A percentile compares a stretch with the other conserved stretches of the same genome.
Evolutionary conservation across 2,888 invertebrate species (phyloP).

Genomic region (Megalurothrips usitatus): DNA sequence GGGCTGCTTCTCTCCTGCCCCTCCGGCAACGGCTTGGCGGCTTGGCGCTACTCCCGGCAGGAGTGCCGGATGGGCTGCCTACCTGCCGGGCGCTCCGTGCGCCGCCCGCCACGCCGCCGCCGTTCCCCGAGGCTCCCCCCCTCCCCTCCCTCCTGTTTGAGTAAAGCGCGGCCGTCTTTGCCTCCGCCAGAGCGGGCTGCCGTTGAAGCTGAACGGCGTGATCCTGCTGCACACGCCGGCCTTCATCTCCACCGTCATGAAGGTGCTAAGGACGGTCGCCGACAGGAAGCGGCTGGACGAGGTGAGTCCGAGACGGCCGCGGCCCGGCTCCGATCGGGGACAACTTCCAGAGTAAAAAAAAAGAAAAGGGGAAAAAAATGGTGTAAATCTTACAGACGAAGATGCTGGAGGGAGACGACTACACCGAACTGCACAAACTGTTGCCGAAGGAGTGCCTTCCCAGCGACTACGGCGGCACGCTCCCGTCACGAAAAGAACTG

Average conservation of each 20-base stretch:
- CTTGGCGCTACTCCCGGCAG: no score
- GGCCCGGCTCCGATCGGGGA: no score
- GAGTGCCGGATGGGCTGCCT: not conserved
- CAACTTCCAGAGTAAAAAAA: no score
- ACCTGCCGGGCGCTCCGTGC: not conserved
- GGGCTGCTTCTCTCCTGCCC: no score
- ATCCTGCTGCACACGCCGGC: not conserved
- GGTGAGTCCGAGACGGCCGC: not conserved
- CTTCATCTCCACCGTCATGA: slow-evolving; percentile 19
- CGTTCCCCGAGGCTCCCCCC: not conserved
- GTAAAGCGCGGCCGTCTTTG: not conserved
- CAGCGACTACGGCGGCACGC: slow-evolving; percentile 29
- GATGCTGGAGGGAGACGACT: not conserved
- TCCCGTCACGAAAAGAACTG: not conserved
- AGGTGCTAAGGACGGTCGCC: not conserved
- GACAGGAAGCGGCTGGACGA: slow-evolving; percentile 5
- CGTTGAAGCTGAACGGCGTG: not conserved
- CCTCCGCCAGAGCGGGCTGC: not conserved
- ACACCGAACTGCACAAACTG: slow-evolving; percentile 4
- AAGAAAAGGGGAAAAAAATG: no score
- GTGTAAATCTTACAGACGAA: not conserved
- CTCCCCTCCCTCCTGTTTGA: no score
- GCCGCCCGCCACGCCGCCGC: not conserved
- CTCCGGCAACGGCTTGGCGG: no score
- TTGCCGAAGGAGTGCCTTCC: slow-evolving; percentile 30